These are phyloP conservation scores for Eristalis intricaria DNA, from an alignment of 2,888 invertebrate species.

Conservation along the genomic window DNA sequence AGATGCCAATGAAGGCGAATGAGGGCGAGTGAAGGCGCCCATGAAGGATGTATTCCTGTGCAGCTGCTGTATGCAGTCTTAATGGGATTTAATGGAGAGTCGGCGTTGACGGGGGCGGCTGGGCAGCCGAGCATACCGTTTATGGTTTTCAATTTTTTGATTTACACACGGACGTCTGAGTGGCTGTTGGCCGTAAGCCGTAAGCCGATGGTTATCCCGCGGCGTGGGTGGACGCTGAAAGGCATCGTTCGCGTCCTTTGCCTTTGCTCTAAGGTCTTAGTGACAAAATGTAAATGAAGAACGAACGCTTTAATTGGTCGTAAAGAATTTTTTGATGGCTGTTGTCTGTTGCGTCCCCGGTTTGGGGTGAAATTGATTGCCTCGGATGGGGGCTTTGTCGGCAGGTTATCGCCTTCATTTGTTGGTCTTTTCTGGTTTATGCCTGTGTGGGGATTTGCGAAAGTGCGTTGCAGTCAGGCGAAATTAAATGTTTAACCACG, in stretches of 20 bases:
- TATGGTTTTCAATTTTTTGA: slow-evolving; percentile 60
- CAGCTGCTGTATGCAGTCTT: slow-evolving; percentile 59
- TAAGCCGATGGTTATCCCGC: background rate
- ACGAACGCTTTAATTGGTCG: slow-evolving; percentile 46
- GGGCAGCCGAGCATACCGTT: slow-evolving; percentile 42
- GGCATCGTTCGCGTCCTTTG: background rate
- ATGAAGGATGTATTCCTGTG: slow-evolving; percentile 23
- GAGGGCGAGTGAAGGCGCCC: slow-evolving; percentile 5
- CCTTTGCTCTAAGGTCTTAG: background rate
- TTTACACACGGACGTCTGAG: slow-evolving; percentile 24
- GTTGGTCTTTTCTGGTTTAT: slow-evolving; percentile 3
- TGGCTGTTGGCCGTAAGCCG: background rate
- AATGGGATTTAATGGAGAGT: slow-evolving; percentile 31
- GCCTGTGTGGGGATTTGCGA: background rate
- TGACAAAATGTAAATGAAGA: slow-evolving; percentile 41
- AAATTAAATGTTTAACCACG: background rate
- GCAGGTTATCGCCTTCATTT: slow-evolving; percentile 21
- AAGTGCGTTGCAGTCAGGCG: slow-evolving; percentile 1
- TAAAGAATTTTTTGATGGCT: slow-evolving; percentile 21
- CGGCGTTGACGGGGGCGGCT: slow-evolving; percentile 4
- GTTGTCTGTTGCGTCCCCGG: slow-evolving; percentile 20
- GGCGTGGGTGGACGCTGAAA: background rate
- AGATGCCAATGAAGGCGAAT: slow-evolving; percentile 31
- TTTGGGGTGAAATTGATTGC: slow-evolving; percentile 24
- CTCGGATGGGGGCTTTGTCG: slow-evolving; percentile 13